phyloP scores from a whole-genome alignment of 1,140 invertebrate species.

The Riptortus pedestris region DNA sequence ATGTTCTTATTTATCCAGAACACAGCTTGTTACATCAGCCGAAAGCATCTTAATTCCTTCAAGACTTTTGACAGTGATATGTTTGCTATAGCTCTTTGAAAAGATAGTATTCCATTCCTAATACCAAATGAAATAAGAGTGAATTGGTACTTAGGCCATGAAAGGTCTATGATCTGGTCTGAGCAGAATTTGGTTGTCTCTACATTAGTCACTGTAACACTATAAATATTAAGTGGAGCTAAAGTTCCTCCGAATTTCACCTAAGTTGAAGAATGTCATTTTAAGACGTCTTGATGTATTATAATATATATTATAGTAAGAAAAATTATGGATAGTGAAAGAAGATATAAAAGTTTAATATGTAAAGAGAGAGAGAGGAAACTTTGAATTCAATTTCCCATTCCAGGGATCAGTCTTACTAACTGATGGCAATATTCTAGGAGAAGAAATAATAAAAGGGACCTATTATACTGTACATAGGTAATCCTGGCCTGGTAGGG shows the following conservation, averaged over 20 bases:
- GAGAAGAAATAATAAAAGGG: too few species aligned
- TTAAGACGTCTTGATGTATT: background rate
- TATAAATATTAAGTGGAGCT: background rate
- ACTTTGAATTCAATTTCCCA: too few species aligned
- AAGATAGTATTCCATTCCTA: background rate
- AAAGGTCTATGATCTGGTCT: background rate
- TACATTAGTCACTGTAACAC: background rate
- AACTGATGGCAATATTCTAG: too few species aligned
- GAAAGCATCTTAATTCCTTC: background rate
- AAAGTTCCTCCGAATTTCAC: background rate
- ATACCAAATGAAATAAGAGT: background rate
- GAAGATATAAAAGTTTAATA: too few species aligned
- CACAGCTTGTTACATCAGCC: background rate
- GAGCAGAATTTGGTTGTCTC: background rate
- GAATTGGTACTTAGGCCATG: background rate
- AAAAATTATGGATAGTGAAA: too few species aligned
- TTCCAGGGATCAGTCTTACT: too few species aligned
- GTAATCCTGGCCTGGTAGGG: too few species aligned
- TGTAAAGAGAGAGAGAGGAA: too few species aligned
- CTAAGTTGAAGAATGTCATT: background rate
- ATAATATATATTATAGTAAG: too few species aligned
- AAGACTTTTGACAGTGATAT: background rate
- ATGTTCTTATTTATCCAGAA: background rate
- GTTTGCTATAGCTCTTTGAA: background rate
- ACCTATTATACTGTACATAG: too few species aligned